A percentile compares a stretch with the other conserved stretches of the same genome.
phyloP scores from a whole-genome alignment of 2,888 invertebrate species.

The Dilophus febrilis region DNA sequence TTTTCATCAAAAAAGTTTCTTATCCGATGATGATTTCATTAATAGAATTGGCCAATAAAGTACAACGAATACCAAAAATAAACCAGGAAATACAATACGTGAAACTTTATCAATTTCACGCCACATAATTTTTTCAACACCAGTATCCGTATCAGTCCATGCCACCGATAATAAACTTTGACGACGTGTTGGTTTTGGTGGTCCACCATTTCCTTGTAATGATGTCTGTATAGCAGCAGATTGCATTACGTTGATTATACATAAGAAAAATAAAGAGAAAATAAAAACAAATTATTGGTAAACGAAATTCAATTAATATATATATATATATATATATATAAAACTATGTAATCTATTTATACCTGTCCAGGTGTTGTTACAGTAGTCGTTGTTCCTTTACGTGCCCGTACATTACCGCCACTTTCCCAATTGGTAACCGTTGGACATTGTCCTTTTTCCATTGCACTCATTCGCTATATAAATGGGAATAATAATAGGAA shows the following conservation, averaged over 20 bases:
- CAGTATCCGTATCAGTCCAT: constrained; percentile 47
- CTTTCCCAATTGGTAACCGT: constrained; percentile 51
- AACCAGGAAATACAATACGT: constrained; percentile 54
- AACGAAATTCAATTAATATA: no score
- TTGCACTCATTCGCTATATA: constrained; percentile 40
- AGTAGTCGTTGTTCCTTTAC: constrained; percentile 33
- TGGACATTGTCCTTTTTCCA: constrained; percentile 47
- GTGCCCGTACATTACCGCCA: constrained; percentile 40
- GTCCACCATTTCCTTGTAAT: constrained; percentile 30
- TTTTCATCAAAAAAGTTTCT: constrained; percentile 1
- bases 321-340: no score
- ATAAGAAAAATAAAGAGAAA: constrained; percentile 1
- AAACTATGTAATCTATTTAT: constrained; percentile 6
- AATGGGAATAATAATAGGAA: constrained; percentile 9
- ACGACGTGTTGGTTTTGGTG: constrained; percentile 25
- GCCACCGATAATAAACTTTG: constrained; percentile 36
- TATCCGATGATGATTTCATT: constrained; percentile 35
- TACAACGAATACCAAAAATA: constrained; percentile 60
- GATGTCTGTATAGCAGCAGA: constrained; percentile 19
- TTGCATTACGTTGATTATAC: not conserved
- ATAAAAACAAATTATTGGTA: no score
- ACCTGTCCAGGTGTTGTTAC: constrained; percentile 31
- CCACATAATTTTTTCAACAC: constrained; percentile 58
- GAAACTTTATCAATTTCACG: constrained; percentile 62
- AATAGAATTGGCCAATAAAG: constrained; percentile 66